Percentiles rank a stretch among this genome's conserved stretches.
phyloP scores from a whole-genome alignment of 2,888 invertebrate species.

The Clepsis dumicolana region DNA sequence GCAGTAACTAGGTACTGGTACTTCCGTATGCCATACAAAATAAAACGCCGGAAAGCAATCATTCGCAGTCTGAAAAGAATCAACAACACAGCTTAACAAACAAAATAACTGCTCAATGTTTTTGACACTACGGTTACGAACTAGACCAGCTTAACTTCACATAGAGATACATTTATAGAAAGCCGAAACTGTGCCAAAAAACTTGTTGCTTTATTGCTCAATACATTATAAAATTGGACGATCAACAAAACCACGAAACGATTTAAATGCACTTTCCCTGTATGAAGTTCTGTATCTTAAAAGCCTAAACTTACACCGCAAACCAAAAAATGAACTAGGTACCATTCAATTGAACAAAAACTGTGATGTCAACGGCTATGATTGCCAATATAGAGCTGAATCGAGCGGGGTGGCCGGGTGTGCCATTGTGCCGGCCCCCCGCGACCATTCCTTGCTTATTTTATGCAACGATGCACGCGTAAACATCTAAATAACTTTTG shows the following conservation, averaged over 20 bases:
- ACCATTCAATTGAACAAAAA: slow-evolving; percentile 38
- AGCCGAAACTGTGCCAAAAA: too few species aligned
- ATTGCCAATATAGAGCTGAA: slow-evolving; percentile 72
- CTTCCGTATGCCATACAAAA: too few species aligned
- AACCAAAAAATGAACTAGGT: slow-evolving; percentile 19
- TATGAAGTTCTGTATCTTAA: not conserved
- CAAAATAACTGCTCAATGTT: too few species aligned
- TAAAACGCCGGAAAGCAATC: too few species aligned
- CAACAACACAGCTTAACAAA: not conserved
- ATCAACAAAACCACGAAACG: too few species aligned
- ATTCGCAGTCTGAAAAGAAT: not conserved
- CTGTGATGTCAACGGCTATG: slow-evolving; percentile 55
- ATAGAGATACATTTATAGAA: too few species aligned
- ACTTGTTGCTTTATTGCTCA: too few species aligned
- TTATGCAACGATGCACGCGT: slow-evolving; percentile 85
- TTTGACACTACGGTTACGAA: too few species aligned
- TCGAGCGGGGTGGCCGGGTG: slow-evolving; percentile 78
- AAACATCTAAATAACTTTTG: slow-evolving; percentile 86
- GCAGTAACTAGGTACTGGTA: too few species aligned
- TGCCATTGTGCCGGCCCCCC: slow-evolving; percentile 79
- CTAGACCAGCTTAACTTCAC: too few species aligned
- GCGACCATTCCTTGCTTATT: slow-evolving; percentile 83
- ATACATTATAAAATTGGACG: too few species aligned
- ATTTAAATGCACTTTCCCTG: not conserved
- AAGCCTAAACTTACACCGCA: slow-evolving; percentile 18